Conservation (phyloP, 2,797 vertebrate genomes). For the Arnoldichthys spilopterus region DNA sequence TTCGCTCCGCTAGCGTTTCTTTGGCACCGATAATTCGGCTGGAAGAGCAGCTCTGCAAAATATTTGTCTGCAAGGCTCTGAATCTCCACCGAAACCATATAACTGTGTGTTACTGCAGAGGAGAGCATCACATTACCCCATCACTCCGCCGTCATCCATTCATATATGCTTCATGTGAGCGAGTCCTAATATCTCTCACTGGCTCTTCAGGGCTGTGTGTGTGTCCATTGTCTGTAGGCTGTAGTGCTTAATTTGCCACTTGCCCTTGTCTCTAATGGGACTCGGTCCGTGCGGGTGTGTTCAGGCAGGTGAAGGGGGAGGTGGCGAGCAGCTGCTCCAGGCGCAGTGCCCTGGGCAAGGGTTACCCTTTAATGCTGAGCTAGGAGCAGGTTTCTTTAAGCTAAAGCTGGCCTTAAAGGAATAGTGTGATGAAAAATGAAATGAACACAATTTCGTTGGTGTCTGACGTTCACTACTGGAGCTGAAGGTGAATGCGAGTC, state of each 20-base stretch:
- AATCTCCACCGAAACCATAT: constrained; percentile 26
- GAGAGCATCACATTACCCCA: constrained; percentile 29
- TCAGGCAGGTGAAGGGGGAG: constrained; percentile 35
- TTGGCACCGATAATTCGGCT: constrained; percentile 24
- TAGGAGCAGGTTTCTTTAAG: neutral
- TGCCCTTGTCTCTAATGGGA: constrained; percentile 48
- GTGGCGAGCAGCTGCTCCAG: constrained; percentile 26
- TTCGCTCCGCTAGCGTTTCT: constrained; percentile 41
- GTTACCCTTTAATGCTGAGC: constrained; percentile 1
- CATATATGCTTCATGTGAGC: neutral
- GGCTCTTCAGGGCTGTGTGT: constrained; percentile 11
- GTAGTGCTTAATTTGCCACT: constrained; percentile 53
- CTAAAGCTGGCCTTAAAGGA: neutral
- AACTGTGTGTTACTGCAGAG: constrained; percentile 16
- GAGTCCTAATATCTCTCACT: neutral
- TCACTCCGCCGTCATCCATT: neutral
- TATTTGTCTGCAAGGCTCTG: constrained; percentile 20
- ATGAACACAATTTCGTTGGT: neutral
- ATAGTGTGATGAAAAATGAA: neutral
- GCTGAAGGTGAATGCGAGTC: no score
- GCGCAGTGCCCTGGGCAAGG: constrained; percentile 7
- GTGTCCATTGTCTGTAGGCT: constrained; percentile 48
- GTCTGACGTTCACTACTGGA: neutral
- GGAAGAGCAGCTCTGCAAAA: neutral
- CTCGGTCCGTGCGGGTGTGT: constrained; percentile 38